Conservation (phyloP, 92 coral and sea anemone species). For the Porites lobata region DNA sequence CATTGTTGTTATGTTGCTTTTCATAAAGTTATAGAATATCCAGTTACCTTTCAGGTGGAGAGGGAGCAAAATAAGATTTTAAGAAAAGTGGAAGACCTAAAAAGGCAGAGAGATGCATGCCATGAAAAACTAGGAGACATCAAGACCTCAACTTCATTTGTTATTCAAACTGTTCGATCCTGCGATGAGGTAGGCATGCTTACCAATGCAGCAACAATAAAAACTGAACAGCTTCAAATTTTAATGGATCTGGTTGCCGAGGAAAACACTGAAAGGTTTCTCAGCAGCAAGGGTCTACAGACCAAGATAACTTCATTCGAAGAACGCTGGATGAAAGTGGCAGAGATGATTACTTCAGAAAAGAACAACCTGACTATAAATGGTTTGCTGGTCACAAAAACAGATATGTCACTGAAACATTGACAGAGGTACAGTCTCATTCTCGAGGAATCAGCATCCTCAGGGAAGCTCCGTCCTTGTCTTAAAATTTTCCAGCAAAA, state of each 20-base stretch:
- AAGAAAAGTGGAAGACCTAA: slow-evolving; percentile 14
- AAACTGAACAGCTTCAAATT: slow-evolving; percentile 57
- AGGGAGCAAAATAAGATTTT: slow-evolving; percentile 1
- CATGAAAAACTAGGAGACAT: slow-evolving; percentile 54
- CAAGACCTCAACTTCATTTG: slow-evolving; percentile 38
- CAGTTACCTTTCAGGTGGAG: slow-evolving; percentile 4
- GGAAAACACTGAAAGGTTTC: slow-evolving; percentile 47
- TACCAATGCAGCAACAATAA: slow-evolving; percentile 40
- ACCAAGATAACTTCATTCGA: slow-evolving; percentile 54
- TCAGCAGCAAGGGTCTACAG: slow-evolving; percentile 49
- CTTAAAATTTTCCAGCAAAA: too few relatives aligned
- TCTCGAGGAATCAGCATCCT: too few relatives aligned
- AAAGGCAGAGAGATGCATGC: slow-evolving; percentile 20
- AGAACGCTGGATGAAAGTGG: slow-evolving; percentile 71
- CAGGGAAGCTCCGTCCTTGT: too few relatives aligned
- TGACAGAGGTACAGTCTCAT: too few relatives aligned
- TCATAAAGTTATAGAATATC: too few relatives aligned
- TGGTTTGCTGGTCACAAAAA: too few relatives aligned
- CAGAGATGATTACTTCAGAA: slow-evolving; percentile 55
- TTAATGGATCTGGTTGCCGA: slow-evolving; percentile 56
- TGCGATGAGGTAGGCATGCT: slow-evolving; percentile 46
- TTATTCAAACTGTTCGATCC: slow-evolving; percentile 51
- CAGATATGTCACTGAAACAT: too few relatives aligned
- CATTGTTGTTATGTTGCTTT: not conserved
- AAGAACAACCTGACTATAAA: slow-evolving; percentile 23